Evolutionary conservation across 2,888 invertebrate genomes (phyloP), one percentile per base, ranked within the genome.

Genomic region (Watsonalla cultraria): DNA sequence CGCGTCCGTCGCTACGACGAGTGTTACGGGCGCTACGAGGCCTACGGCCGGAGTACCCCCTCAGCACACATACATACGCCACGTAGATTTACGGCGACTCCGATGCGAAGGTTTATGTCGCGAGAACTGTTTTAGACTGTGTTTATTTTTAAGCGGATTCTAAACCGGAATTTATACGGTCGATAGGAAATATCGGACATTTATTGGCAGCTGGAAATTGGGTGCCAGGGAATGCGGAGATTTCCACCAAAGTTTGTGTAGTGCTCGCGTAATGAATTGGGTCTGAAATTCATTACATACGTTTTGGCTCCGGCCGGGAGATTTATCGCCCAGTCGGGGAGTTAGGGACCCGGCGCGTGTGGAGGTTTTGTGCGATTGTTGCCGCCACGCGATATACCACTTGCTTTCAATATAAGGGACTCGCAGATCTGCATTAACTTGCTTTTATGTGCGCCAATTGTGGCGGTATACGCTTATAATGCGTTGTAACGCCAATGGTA

Each of bases 61-160:
- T 15, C 45, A 47, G 14, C 42, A 9, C 60, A 57, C 61, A 56
- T 59, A 56, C 61, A 56, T 59, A 65, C 52, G 58, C 49, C 57
- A 54, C 59, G 51, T 54, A 60, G 59, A 78, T 78, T 78, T 78
- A 78, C 75, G 57, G 67, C 66, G 65, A 58, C 64, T 57, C 67
- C 65, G 75, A 78, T 75, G 78, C 68, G 66, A 52, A 53, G 54
- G 66, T 68, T 65, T 70, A 70, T 66, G 66, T 70, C 58, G 47
- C 66, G 60, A 63, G 63, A 65, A 66, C 56, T 69, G 66, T 68
- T 65, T 60, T 62, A 66, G 59, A 55, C 64, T 60, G 61, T 70
- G 66, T 72, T 68, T 72, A 68, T 66, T 70, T 72, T 72, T 64
- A 66, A 70, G 62, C 61, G 58, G 54, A 63, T 71, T 69, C 69